A percentile compares a stretch with the other conserved stretches of the same genome.
Evolutionary conservation across 2,113 vertebrate genomes (phyloP).

Genomic region (Cyprinodon brontotheroides): DNA sequence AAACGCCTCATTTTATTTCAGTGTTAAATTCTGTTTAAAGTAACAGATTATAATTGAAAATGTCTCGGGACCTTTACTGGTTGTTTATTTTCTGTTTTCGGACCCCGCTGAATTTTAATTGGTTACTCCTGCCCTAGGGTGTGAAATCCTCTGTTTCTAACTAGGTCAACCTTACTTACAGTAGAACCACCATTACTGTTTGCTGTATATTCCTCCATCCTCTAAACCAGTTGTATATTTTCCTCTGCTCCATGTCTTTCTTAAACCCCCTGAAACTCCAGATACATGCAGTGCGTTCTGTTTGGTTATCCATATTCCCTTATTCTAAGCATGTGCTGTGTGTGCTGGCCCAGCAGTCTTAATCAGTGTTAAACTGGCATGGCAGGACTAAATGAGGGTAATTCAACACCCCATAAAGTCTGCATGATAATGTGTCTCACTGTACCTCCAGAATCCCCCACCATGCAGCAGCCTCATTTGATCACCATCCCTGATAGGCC

Average conservation of each 20-base stretch:
- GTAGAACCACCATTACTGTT: slow-evolving; percentile 40
- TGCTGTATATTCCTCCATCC: slow-evolving; percentile 38
- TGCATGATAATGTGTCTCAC: slow-evolving; percentile 37
- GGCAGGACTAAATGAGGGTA: slow-evolving; percentile 54
- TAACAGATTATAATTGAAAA: too few relatives aligned
- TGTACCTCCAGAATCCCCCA: slow-evolving; percentile 33
- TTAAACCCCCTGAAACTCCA: not conserved
- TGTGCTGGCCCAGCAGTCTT: slow-evolving; percentile 13
- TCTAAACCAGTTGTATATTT: slow-evolving; percentile 5
- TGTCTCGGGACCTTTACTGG: too few relatives aligned
- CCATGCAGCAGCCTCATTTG: slow-evolving; percentile 16
- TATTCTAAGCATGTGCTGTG: slow-evolving; percentile 9
- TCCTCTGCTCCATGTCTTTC: slow-evolving; percentile 29
- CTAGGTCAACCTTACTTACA: slow-evolving; percentile 72
- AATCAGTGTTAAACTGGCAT: slow-evolving; percentile 54
- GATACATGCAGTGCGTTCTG: not conserved
- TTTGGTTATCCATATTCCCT: not conserved
- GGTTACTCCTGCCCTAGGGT: slow-evolving; percentile 1
- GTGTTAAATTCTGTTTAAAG: too few relatives aligned
- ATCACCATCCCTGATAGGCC: slow-evolving; percentile 49
- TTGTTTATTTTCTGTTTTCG: too few relatives aligned
- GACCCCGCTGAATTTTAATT: too few relatives aligned
- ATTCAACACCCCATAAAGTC: slow-evolving; percentile 57
- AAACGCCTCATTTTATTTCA: too few relatives aligned
- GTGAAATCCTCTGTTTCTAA: slow-evolving; percentile 69